Conservation (phyloP, 1,140 invertebrate genomes). For the Leptoteleia sp. region DNA sequence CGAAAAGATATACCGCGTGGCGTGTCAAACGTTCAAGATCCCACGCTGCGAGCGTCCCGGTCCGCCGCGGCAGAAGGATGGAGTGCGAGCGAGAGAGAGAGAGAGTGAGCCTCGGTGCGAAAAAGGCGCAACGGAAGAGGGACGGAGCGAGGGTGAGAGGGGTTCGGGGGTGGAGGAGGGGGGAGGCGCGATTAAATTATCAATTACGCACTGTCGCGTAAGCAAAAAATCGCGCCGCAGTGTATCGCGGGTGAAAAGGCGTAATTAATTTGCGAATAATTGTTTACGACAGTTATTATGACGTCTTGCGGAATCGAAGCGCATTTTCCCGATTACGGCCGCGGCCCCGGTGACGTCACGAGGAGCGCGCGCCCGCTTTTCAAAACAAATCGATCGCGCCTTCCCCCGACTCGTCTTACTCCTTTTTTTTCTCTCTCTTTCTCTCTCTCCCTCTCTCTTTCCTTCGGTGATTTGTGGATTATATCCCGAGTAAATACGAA, state of each 20-base stretch:
- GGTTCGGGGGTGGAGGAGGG: no score
- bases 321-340: slow-evolving; percentile 48
- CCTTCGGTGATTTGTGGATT: no score
- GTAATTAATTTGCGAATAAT: slow-evolving; percentile 64
- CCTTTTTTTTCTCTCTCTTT: no score
- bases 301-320: slow-evolving; percentile 53
- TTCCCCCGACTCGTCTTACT: no score
- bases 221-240: slow-evolving; percentile 43
- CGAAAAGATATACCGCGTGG: slow-evolving; percentile 50
- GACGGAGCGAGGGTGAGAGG: no score
- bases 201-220: slow-evolving; percentile 59
- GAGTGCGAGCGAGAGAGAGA: no score
- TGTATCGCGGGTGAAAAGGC: slow-evolving; percentile 48
- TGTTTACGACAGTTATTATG: slow-evolving; percentile 59
- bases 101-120: no score
- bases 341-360: no score
- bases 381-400: no score
- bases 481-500: no score
- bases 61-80: neutral
- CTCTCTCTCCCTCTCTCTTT: no score
- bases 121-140: slow-evolving; percentile 7
- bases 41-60: slow-evolving; percentile 19
- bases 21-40: slow-evolving; percentile 68
- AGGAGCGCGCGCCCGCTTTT: no score
- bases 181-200: slow-evolving; percentile 53